A percentile compares a stretch with the other conserved stretches of the same genome.
Conservation (phyloP, 2,797 vertebrate genomes). For the Vultur gryphus region DNA sequence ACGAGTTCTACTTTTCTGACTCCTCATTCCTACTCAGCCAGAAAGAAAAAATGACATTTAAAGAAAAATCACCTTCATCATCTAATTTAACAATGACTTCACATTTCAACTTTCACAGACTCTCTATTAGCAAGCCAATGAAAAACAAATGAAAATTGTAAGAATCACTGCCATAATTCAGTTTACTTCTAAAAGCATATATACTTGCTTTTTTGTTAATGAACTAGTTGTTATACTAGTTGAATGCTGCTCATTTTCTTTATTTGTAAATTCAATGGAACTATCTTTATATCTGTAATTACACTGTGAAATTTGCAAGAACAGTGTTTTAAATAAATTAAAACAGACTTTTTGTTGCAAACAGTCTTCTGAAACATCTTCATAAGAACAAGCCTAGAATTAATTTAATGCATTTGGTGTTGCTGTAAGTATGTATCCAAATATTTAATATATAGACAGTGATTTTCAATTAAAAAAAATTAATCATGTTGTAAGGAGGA, state of each 20-base stretch:
- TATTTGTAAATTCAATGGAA: not conserved
- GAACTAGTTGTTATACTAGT: not conserved
- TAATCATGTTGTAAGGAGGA: not conserved
- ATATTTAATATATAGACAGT: not conserved
- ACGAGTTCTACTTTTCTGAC: not conserved
- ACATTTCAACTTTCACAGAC: not conserved
- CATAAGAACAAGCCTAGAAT: not conserved
- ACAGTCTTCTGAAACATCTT: not conserved
- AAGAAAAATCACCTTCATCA: not conserved
- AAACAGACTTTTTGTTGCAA: not conserved
- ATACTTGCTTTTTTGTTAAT: not conserved
- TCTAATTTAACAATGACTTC: not conserved
- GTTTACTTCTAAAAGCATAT: not conserved
- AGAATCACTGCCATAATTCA: not conserved
- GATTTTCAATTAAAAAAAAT: not conserved
- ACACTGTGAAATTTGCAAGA: not conserved
- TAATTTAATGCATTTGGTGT: not conserved
- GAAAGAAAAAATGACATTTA: not conserved
- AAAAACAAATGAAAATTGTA: not conserved
- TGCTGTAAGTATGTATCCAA: not conserved
- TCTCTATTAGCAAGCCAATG: not conserved
- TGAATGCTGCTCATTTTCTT: not conserved
- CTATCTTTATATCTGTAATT: not conserved
- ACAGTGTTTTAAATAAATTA: not conserved
- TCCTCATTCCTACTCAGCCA: not conserved